Conservation (phyloP, 2,113 vertebrate species). For the Callaeas wilsoni region DNA sequence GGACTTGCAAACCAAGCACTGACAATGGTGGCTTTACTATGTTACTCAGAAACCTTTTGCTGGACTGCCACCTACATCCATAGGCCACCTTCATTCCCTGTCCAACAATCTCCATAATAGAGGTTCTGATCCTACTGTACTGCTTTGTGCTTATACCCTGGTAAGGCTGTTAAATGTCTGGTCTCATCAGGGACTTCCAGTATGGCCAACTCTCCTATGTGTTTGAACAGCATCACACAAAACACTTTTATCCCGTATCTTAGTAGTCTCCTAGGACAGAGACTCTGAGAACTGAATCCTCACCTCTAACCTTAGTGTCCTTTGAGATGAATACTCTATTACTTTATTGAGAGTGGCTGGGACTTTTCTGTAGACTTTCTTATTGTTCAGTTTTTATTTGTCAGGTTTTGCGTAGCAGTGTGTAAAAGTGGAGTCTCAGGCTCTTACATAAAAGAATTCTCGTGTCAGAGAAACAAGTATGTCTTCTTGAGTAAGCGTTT, state of each 20-base stretch:
- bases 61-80: neutral
- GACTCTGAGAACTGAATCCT: neutral
- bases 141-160: neutral
- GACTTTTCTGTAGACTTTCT: neutral
- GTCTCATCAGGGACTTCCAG: neutral
- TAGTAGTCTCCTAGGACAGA: neutral
- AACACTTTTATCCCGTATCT: neutral
- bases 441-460: neutral
- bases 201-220: neutral
- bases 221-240: neutral
- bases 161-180: neutral
- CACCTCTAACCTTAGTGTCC: neutral
- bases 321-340: neutral
- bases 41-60: neutral
- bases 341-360: neutral
- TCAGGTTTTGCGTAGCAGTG: neutral
- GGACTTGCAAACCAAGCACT: neutral
- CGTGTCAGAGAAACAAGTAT: neutral
- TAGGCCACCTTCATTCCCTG: neutral
- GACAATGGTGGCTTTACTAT: neutral
- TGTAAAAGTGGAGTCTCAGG: neutral
- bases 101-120: neutral
- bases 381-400: conserved; percentile 19
- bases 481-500: neutral
- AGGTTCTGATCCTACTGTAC: neutral